Base-by-base conservation (phyloP, 2,888 invertebrate genomes). In the Luffia ferchaultella region DNA sequence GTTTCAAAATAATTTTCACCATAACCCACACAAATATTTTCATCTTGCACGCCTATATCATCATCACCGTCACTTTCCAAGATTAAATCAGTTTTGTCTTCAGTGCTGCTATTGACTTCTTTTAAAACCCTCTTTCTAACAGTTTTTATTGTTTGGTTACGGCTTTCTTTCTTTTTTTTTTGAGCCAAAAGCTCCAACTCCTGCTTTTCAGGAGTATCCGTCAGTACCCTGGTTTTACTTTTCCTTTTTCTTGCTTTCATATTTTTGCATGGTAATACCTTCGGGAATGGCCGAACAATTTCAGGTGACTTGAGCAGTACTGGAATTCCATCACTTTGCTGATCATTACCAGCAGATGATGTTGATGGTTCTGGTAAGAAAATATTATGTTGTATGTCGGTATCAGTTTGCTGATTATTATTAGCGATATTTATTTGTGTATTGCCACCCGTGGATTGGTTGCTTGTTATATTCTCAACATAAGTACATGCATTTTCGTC, bases 201-300 rank as follows among this genome's bases (percentile, higher is more conserved):
- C 40, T 17, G 15, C 30, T 46, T 50, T 42, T 50, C 50, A 46
- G 42, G 50, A 5, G 46, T 46, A 19, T 50, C 46, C 2, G 50
- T 50, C 19, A 50, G 43, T 3, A 50, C 42, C 46, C 46, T 50
- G 1, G 50, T 46, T 50, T 41, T 50, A 41, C 50, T 41, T 42
- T 46, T 50, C 16, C 46, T 18, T 9, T 18, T 50, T 7, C n/a
- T 42, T 7, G n/a, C 3, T n/a, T 3, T 42, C n/a, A 7, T 42
- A 42, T 42, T 7, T 42, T 42, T 42, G 43, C 5, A n/a, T 16
- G n/a, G 43, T 42, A n/a, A 3, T n/a, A n/a, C n/a, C 43, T 42
- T 42, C 16, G 43, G 43, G 43, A 42, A 42, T n/a, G 43, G 43
- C 3, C 43, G 43, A 42, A 42, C 16, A 3, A 42, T 3, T n/a